Evolutionary conservation across 2,113 vertebrate genomes (phyloP).

Genomic region (Geococcyx californianus): DNA sequence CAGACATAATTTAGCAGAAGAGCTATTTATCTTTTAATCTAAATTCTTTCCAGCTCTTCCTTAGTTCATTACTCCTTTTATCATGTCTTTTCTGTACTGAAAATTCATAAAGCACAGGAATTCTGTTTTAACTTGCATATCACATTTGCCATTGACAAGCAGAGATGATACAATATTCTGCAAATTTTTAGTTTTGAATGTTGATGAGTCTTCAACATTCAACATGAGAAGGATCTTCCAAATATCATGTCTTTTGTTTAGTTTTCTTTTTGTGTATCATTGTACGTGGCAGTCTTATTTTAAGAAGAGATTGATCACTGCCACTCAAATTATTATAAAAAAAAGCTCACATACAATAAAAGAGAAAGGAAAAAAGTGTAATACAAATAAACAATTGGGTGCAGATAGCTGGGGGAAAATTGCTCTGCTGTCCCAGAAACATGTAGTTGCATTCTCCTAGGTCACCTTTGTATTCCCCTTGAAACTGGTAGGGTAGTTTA

Average conservation of each 20-base stretch:
- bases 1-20: slow-evolving; percentile 43
- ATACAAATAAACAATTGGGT: background rate
- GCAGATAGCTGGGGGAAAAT: background rate
- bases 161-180: slow-evolving; percentile 24
- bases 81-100: slow-evolving; percentile 40
- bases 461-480: background rate
- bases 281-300: too few relatives aligned
- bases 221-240: slow-evolving; percentile 19
- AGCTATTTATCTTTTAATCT: slow-evolving; percentile 60
- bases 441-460: background rate
- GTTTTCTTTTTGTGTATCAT: background rate
- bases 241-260: background rate
- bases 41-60: slow-evolving; percentile 50
- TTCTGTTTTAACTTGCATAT: slow-evolving; percentile 54
- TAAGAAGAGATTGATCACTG: background rate
- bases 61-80: slow-evolving; percentile 59
- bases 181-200: slow-evolving; percentile 40
- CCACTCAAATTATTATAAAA: background rate
- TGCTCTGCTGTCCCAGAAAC: background rate
- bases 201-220: slow-evolving; percentile 24
- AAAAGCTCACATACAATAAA: background rate
- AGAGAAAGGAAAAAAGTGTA: background rate
- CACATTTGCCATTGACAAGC: slow-evolving; percentile 21
- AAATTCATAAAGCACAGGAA: slow-evolving; percentile 41
- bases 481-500: background rate